Evolutionary conservation across 2,113 vertebrate species (phyloP).

Genomic region (Polypterus senegalus): DNA sequence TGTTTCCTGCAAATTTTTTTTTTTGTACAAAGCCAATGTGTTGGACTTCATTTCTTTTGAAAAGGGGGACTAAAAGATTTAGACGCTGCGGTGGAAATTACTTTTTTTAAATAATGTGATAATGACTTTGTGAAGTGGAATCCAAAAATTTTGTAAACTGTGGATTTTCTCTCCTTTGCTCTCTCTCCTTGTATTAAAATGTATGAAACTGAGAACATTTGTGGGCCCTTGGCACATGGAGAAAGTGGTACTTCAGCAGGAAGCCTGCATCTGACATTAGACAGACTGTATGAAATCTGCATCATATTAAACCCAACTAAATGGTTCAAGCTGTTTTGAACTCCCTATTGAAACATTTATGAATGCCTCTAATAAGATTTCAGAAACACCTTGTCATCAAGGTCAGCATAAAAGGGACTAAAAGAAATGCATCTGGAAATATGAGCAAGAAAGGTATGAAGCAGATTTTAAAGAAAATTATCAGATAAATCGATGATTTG

Average conservation of each 20-base stretch:
- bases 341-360: constrained; percentile 57
- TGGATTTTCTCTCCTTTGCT: too few relatives aligned
- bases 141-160: too few relatives aligned
- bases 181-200: too few relatives aligned
- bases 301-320: constrained; percentile 58
- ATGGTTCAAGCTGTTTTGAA: constrained; percentile 58
- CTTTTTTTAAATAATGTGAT: too few relatives aligned
- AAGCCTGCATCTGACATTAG: constrained; percentile 36
- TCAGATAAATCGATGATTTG: too few relatives aligned
- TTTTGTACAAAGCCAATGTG: too few relatives aligned
- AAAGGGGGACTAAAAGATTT: too few relatives aligned
- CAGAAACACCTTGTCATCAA: constrained; percentile 55
- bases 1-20: too few relatives aligned
- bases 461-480: background rate
- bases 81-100: too few relatives aligned
- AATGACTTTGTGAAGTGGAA: too few relatives aligned
- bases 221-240: constrained; percentile 36
- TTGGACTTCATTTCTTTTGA: too few relatives aligned
- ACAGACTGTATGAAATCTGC: constrained; percentile 40
- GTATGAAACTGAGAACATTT: constrained; percentile 17
- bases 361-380: constrained; percentile 57
- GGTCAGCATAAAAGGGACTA: constrained; percentile 19
- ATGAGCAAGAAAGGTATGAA: constrained; percentile 19
- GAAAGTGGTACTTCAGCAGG: constrained; percentile 10
- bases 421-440: constrained; percentile 17